Percentiles rank a stretch among this genome's conserved stretches.
These are phyloP conservation scores for Marasmarcha lunaedactyla DNA, from an alignment of 2,888 invertebrate species.

Conservation along the genomic window DNA sequence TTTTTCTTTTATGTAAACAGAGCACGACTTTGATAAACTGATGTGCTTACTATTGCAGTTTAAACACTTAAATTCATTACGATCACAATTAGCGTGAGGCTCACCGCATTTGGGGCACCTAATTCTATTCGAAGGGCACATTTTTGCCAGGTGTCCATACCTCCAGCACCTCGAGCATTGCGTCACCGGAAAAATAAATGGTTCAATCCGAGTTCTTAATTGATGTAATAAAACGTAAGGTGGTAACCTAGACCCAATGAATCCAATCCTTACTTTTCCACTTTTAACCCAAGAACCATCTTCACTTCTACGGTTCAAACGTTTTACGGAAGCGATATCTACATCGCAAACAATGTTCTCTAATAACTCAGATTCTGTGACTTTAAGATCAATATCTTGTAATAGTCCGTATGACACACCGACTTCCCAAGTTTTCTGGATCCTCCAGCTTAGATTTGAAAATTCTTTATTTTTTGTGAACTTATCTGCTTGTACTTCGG, in stretches of 20 bases:
- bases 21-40: background rate
- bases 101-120: background rate
- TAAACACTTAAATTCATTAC: background rate
- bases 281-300: too few species aligned
- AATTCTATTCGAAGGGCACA: background rate
- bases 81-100: background rate
- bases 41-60: background rate
- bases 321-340: too few species aligned
- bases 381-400: too few species aligned
- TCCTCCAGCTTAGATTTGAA: too few species aligned
- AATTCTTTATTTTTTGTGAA: too few species aligned
- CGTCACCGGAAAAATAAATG: background rate
- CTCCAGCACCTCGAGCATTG: constrained; percentile 3
- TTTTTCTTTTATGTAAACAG: background rate
- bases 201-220: background rate
- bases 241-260: background rate
- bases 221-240: background rate
- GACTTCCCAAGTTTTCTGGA: too few species aligned
- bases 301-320: too few species aligned
- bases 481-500: too few species aligned
- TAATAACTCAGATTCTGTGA: too few species aligned
- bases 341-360: too few species aligned
- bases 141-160: background rate
- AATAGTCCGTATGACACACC: too few species aligned
- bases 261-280: background rate